Evolutionary conservation across 2,888 invertebrate species (phyloP), one percentile per base, ranked within the genome.

Genomic region (Pollenia angustigena): DNA sequence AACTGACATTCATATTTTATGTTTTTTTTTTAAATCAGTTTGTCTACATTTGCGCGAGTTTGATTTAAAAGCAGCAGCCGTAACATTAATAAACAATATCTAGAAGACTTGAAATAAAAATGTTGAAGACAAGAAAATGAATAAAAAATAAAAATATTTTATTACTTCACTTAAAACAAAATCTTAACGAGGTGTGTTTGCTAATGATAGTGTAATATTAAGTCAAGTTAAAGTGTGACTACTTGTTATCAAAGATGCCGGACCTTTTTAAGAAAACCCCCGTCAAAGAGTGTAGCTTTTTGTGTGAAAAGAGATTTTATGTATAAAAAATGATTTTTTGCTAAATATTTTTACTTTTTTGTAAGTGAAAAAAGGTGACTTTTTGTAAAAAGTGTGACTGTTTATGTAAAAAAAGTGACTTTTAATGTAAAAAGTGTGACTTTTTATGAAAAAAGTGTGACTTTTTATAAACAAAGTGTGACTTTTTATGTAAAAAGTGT

Each of bases 1-100:
- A 87, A 76, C 66, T 84, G 87, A 62, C 87, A 78, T 78, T 87
- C 76, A 87, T 87, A 84, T 87, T 84, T 87, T 83, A 72, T 76
- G 72, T 18, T 9, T 64, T 58, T 50, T 56, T 66, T 42, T 52
- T 75, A 56, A 72, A 69, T 62, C 60, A 40, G 69, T 64, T n/a
- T 72, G 75, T 58, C 72, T 64, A 23, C 52, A 11, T 52, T 60
- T 52, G 46, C 16, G 75, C 60, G 54, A 46, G 54, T 72, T 74
- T 81, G 64, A 74, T 64, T 81, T 81, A 74, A 72, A 75, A 75
- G 50, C 62, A 64, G 16, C 60, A 71, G 83, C 62, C 42, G 40
- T 46, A 50, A 48, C 48, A 62, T 66, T 71, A 76, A 71, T 80
- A 66, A 68, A 71, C n/a, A 40, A 42, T 62, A 18, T 52, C 62